Evolutionary conservation across 2,797 vertebrate species (phyloP).

Genomic region (Odontamblyopus rebecca): DNA sequence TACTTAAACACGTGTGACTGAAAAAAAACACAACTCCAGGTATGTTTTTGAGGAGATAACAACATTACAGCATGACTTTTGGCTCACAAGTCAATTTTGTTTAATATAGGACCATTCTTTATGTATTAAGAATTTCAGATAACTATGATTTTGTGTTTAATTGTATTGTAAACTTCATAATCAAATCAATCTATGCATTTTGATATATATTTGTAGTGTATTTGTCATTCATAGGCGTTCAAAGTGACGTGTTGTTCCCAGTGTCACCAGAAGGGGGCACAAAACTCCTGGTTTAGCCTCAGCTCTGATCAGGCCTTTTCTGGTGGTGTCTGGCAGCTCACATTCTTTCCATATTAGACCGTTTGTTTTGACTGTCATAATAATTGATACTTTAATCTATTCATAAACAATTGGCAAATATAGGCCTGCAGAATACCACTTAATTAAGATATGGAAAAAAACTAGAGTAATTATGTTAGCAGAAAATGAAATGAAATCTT

Average conservation of each 20-base stretch:
- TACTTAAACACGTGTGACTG: too few species aligned
- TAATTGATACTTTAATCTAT: not conserved
- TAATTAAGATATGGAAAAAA: not conserved
- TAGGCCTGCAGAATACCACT: not conserved
- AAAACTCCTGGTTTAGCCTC: slow-evolving; percentile 69
- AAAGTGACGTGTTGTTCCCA: slow-evolving; percentile 58
- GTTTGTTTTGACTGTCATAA: slow-evolving; percentile 1
- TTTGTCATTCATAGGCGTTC: not conserved
- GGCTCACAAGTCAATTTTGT: too few species aligned
- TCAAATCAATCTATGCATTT: not conserved
- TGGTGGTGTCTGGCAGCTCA: slow-evolving; percentile 12
- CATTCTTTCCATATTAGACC: not conserved
- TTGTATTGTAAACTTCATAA: not conserved
- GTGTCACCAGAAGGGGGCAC: slow-evolving; percentile 87
- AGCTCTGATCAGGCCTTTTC: slow-evolving; percentile 22
- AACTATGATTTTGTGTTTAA: not conserved
- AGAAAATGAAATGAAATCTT: not conserved
- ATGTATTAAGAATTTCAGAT: not conserved
- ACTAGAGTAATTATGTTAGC: not conserved
- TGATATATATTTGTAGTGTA: not conserved
- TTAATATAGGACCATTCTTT: not conserved
- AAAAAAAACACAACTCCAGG: too few species aligned
- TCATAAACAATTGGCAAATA: not conserved
- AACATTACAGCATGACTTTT: too few species aligned
- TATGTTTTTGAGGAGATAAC: too few species aligned